Base-by-base conservation (phyloP, 2,888 invertebrate genomes). In the Heliconius hortense region DNA sequence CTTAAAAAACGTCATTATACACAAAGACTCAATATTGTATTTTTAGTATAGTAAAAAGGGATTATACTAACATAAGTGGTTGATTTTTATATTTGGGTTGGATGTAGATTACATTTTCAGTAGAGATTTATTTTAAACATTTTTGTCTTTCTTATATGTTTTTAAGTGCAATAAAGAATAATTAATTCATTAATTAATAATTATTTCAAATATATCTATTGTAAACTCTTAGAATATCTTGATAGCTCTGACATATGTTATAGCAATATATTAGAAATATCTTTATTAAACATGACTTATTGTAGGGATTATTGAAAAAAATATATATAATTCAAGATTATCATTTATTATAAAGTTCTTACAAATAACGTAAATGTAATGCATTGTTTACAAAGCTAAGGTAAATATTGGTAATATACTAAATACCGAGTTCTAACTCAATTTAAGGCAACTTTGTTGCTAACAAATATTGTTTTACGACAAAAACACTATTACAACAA, bases 381-480 rank as follows among this genome's bases (percentile, higher is more conserved):
- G 86, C 86, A 83, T 82, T 88, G 89, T 89, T 82, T 88, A 90
- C 88, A 91, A 90, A 87, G 88, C 89, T 82, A 84, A 83, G 81
- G 83, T 84, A 84, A 84, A 83, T 82, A 83, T 84, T 86, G 85
- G 84, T 87, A 87, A 74, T 84, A 81, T 82, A 83, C 80, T 84
- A 82, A 82, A 80, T 83, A 85, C 83, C 83, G 83, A 84, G 84
- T 62, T 62, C 21, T 70, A 64, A 84, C 85, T 82, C 78, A 77
- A 81, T 77, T 80, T 81, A 81, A 84, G 82, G 88, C 90, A 90
- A 92, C 90, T 89, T 86, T 78, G 89, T 91, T 91, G 89, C 90
- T 81, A 82, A 85, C 81, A 83, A 85, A 81, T 80, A 82, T 80
- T 78, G 81, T 82, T 85, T 82, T 82, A 84, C 80, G 84, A 81